Conservation (phyloP, 2,113 vertebrate species). For the Pygoscelis antarcticus region DNA sequence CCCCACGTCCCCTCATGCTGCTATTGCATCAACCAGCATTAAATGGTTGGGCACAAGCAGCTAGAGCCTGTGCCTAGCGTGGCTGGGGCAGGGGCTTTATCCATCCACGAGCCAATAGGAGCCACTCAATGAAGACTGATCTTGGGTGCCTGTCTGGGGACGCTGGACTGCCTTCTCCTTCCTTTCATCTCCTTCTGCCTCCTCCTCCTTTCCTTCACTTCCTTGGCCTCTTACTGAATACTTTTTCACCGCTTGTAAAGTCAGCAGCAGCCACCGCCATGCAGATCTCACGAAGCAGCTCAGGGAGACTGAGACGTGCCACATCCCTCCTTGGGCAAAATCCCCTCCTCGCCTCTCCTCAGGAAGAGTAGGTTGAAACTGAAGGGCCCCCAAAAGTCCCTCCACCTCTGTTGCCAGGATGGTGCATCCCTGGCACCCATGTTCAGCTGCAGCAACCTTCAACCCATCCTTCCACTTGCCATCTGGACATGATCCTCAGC, state of each 20-base stretch:
- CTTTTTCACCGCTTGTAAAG: background rate
- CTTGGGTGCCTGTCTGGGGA: background rate
- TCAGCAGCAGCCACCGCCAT: background rate
- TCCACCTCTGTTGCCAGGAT: background rate
- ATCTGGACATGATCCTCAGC: background rate
- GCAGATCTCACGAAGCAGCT: background rate
- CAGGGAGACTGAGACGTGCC: background rate
- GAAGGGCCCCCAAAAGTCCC: background rate
- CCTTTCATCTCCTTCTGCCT: background rate
- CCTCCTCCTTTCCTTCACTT: background rate
- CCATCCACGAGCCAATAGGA: fast-evolving
- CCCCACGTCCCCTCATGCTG: fast-evolving
- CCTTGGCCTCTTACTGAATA: background rate
- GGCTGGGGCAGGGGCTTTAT: background rate
- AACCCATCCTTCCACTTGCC: background rate
- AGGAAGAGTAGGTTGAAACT: background rate
- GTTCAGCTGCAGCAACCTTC: background rate
- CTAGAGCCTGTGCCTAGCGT: background rate
- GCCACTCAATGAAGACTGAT: fast-evolving
- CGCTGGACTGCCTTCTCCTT: background rate
- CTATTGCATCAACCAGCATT: background rate
- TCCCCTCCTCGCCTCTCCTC: background rate
- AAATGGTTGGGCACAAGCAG: background rate
- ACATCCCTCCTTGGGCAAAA: background rate
- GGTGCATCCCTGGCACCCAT: background rate